phyloP scores from a whole-genome alignment of 2,113 vertebrate genomes.

The Archocentrus centrarchus region DNA sequence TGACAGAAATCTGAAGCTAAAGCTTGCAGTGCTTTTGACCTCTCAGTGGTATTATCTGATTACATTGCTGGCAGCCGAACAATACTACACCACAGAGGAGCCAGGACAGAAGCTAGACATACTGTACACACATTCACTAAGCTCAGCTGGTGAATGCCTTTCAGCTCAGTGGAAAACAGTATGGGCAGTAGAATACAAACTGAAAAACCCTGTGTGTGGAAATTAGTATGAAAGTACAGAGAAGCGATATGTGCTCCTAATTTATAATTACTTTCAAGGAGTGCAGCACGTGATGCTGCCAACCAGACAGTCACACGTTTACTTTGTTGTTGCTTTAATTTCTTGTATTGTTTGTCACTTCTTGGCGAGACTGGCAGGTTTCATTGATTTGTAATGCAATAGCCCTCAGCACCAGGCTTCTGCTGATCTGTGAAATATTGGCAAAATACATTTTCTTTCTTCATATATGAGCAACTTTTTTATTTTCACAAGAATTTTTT shows the following conservation, averaged over 20 bases:
- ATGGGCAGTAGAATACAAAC: slow-evolving; percentile 11
- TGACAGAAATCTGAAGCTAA: slow-evolving; percentile 79
- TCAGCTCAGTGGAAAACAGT: slow-evolving; percentile 28
- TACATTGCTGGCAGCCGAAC: slow-evolving; percentile 79
- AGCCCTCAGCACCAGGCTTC: background rate
- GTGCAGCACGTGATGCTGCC: background rate
- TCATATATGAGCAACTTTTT: background rate
- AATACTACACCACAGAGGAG: slow-evolving; percentile 71
- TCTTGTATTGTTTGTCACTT: background rate
- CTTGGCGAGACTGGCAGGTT: background rate
- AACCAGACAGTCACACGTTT: background rate
- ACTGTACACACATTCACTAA: slow-evolving; percentile 59
- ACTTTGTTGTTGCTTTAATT: background rate
- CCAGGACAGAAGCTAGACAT: slow-evolving; percentile 61
- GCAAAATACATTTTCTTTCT: background rate
- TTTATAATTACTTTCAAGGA: background rate
- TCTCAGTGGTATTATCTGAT: slow-evolving; percentile 81
- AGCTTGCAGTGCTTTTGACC: slow-evolving; percentile 76
- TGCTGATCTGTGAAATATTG: background rate
- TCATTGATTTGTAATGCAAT: background rate
- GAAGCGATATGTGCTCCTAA: background rate
- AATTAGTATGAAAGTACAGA: background rate
- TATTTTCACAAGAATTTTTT: too few relatives aligned
- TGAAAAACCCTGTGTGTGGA: background rate
- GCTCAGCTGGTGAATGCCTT: slow-evolving; percentile 52